A percentile compares a stretch with the other conserved stretches of the same genome.
These are phyloP conservation scores for Pyrrhosoma nymphula DNA, from an alignment of 2,888 invertebrate species.

Conservation along the genomic window DNA sequence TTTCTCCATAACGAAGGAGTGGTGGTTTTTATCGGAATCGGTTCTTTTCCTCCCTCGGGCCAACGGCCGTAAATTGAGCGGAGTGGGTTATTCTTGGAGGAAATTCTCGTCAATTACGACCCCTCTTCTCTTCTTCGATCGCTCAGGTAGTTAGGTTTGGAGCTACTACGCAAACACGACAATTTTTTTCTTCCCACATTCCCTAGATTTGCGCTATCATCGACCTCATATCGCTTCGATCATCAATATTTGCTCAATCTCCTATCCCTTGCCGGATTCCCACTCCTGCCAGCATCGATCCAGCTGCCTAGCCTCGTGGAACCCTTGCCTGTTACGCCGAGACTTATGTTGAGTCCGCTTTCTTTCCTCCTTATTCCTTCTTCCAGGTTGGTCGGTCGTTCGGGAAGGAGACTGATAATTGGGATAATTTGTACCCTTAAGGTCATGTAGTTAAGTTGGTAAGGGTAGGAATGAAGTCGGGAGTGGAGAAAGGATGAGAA, in stretches of 20 bases:
- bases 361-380: neutral
- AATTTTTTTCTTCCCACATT: neutral
- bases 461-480: too few species aligned
- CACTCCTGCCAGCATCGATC: neutral
- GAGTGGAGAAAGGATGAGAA: too few species aligned
- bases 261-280: neutral
- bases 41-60: neutral
- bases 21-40: neutral
- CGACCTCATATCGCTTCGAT: neutral
- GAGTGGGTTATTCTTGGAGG: neutral
- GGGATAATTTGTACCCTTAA: too few species aligned
- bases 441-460: too few species aligned
- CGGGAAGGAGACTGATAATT: too few species aligned
- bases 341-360: neutral
- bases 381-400: too few species aligned
- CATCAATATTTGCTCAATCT: neutral
- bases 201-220: neutral
- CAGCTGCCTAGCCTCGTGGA: neutral
- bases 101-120: neutral
- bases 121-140: neutral
- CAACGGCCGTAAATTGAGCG: neutral
- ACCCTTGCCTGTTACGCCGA: neutral
- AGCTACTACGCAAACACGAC: neutral
- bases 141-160: neutral
- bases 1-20: neutral